Base-by-base conservation (phyloP, 1,140 invertebrate genomes). In the Drosophila seguyi region DNA sequence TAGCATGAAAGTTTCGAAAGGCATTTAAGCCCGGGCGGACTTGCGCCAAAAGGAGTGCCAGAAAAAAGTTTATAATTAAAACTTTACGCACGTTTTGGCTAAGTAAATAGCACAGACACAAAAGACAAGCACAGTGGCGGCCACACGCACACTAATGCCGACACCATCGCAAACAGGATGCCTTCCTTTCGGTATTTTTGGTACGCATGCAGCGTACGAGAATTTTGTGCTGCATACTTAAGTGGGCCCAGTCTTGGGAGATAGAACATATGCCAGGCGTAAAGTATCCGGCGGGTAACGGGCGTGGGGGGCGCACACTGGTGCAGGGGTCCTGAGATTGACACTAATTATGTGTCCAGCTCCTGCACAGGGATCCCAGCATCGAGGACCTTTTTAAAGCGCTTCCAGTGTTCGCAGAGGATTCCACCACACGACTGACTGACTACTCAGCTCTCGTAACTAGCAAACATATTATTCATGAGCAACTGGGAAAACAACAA, bases 11-110 rank as follows among this genome's bases (percentile, higher is more conserved):
- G 41, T 27, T 58, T 53, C 20, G 1, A 3, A 58, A 52, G 60
- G 41, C 58, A 31, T 45, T 45, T 41, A 39, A 42, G 41, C 18
- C 47, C 34, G 38, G 25, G 8, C 52, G 45, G 52, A 63, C 55
- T 41, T 18, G 38, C 27, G 27, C 34, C 25, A 27, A 77, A 69
- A 73, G 55, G 66, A 79, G 75, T 79, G 61, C 73, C 52, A 76
- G 62, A 58, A 87, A 66, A 80, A 87, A 87, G 72, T 83, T 83
- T 87, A 77, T 83, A 87, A 88, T 87, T 87, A 87, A 87, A 87
- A 88, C 84, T 87, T 87, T 80, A 87, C 84, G 84, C 84, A 87
- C 84, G 84, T 87, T 88, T 87, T 87, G 83, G 78, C 84, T 82
- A 80, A 87, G 83, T 87, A 87, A 87, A 87, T 87, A 88, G 72